Conservation (phyloP, 2,888 invertebrate genomes). For the Aethes cnicana region DNA sequence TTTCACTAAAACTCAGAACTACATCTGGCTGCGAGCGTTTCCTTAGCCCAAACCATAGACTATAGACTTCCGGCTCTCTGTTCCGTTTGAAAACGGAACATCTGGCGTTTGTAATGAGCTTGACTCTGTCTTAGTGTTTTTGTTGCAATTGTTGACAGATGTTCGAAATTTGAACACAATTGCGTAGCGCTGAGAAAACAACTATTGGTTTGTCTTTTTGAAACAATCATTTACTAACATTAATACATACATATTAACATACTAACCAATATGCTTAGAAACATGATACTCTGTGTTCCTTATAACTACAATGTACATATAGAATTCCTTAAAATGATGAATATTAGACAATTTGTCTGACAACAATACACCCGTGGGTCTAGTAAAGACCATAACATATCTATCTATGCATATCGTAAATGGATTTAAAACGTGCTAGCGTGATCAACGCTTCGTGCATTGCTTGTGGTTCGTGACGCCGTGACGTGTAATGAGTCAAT, state of each 20-base stretch:
- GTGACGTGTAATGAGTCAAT: background rate
- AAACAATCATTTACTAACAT: too few species aligned
- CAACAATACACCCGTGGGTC: too few species aligned
- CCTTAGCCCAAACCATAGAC: slow-evolving; percentile 21
- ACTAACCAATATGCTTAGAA: too few species aligned
- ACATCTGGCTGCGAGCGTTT: slow-evolving; percentile 24
- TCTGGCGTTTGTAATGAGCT: slow-evolving; percentile 13
- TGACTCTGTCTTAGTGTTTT: slow-evolving; percentile 3
- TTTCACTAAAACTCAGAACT: slow-evolving; percentile 13
- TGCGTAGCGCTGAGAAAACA: background rate
- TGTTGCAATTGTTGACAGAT: slow-evolving; percentile 26
- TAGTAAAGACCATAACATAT: too few species aligned
- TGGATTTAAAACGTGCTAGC: slow-evolving; percentile 13
- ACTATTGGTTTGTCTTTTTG: too few species aligned
- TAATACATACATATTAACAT: too few species aligned
- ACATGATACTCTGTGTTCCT: too few species aligned
- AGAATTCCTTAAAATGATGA: too few species aligned
- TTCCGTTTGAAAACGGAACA: slow-evolving; percentile 27
- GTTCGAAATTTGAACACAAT: slow-evolving; percentile 14
- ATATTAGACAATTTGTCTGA: too few species aligned
- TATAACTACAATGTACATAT: too few species aligned
- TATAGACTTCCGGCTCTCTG: slow-evolving; percentile 28
- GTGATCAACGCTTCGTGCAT: slow-evolving; percentile 19
- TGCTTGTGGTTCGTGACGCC: slow-evolving; percentile 7
- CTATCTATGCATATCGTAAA: too few species aligned